Conservation (phyloP, 1,140 invertebrate genomes). For the Halesus radiatus region DNA sequence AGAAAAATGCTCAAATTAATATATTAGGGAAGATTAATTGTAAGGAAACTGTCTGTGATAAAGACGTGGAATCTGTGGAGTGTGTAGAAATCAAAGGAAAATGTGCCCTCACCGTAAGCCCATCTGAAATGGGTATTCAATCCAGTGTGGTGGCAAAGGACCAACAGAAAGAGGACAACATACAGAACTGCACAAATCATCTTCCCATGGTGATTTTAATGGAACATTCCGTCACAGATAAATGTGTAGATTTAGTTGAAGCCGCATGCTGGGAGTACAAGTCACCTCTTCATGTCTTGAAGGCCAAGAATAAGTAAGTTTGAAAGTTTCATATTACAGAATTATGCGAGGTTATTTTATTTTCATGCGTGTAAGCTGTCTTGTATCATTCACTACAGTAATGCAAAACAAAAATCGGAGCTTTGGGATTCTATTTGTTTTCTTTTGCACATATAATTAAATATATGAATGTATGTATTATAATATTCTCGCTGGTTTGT, state of each 20-base stretch:
- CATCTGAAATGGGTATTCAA: neutral
- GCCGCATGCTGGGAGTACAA: slow-evolving; percentile 30
- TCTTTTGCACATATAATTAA: no score
- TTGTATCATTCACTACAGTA: no score
- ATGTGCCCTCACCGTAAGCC: neutral
- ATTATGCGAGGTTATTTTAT: neutral
- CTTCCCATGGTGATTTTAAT: neutral
- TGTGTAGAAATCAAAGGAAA: neutral
- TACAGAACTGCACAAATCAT: neutral
- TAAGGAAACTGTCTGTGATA: neutral
- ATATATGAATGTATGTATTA: no score
- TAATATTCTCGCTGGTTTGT: no score
- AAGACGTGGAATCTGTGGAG: neutral
- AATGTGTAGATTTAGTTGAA: neutral
- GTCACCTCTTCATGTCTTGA: slow-evolving; percentile 45
- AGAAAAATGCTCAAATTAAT: no score
- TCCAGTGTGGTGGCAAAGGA: neutral
- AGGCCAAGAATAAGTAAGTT: slow-evolving; percentile 46
- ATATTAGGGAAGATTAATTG: no score
- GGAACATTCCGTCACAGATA: slow-evolving; percentile 29
- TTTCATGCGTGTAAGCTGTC: no score
- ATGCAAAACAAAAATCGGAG: no score
- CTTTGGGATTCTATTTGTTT: no score
- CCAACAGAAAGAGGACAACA: neutral
- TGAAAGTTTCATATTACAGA: neutral